Conservation (phyloP, 2,888 invertebrate species). For the Sisyra terminalis region DNA sequence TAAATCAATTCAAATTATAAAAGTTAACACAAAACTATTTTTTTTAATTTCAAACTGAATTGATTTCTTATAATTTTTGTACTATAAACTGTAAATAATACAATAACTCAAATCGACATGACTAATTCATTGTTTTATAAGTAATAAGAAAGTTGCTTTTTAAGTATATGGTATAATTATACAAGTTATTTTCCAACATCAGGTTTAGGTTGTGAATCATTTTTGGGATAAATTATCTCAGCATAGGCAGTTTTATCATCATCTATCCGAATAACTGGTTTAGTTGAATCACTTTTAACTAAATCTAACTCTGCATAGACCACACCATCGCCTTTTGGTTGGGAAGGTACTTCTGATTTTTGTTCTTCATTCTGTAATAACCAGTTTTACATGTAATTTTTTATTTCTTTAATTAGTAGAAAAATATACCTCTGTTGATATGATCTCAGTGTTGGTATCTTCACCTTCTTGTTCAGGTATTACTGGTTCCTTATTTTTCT, state of each 20-base stretch:
- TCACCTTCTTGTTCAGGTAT: conserved; percentile 11
- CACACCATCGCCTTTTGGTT: conserved; percentile 28
- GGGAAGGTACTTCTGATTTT: conserved; percentile 5
- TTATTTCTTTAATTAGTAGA: not conserved
- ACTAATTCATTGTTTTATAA: not conserved
- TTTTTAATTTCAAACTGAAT: too few relatives aligned
- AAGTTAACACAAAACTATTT: too few relatives aligned
- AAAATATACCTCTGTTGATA: not conserved
- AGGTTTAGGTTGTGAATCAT: conserved; percentile 19
- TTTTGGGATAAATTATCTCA: conserved; percentile 59
- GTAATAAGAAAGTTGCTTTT: not conserved
- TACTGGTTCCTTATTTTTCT: conserved; percentile 16
- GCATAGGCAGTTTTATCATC: conserved; percentile 62
- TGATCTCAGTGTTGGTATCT: conserved; percentile 2
- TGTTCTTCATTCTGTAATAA: not conserved
- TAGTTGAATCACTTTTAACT: conserved; percentile 26
- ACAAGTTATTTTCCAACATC: too few relatives aligned
- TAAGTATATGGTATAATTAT: too few relatives aligned
- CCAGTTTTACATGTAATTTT: not conserved
- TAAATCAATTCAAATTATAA: too few relatives aligned
- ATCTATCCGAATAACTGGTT: conserved; percentile 27
- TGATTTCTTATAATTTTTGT: too few relatives aligned
- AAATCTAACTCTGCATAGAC: conserved; percentile 60
- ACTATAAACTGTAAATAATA: too few relatives aligned
- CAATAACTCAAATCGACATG: too few relatives aligned